Base-by-base conservation (phyloP, 2,888 invertebrate species). In the Andrena flavipes region DNA sequence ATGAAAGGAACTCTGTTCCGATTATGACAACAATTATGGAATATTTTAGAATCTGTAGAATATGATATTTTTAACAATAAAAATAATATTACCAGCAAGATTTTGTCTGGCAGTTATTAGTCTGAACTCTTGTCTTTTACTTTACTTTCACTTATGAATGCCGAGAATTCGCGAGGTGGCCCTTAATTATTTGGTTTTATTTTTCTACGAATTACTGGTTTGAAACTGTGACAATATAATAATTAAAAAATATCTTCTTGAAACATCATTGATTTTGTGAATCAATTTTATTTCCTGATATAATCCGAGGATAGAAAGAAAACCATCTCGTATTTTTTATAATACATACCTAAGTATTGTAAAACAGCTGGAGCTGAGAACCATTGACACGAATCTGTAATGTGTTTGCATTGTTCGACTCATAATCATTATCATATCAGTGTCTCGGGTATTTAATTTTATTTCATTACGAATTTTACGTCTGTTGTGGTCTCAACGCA, bases 381-480 rank as follows among this genome's bases (percentile, higher is more conserved):
- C 80, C 75, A 84, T 84, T 84, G 80, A 84, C 33, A 76, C 84
- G 59, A 48, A 60, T 65, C 8, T 68, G 29, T 51, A 62, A 73
- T 49, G 72, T 49, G 35, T 35, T 35, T 35, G 51, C 65, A 29
- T 54, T 54, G 33, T 68, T 72, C 76, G 70, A 20, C 56, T 68
- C 26, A 63, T 54, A 35, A 73, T 83, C 78, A 77, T 70, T 51
- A 54, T 63, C 80, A 78, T n/a, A 70, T 30, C 73, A 78, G 69
- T 69, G 77, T 74, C 35, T 73, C 42, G 63, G 56, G 49, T 42
- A 8, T 69, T 69, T 48, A 63, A n/a, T 63, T 76, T 72, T 70
- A 23, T 63, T 23, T 29, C 70, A 76, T 67, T 51, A 10, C 56
- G 48, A 65, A 30, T 81, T 60, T 60, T 60, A 69, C 29, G 20